Base-by-base conservation (phyloP, 2,888 invertebrate genomes). In the Caenorhabditis plicata region DNA sequence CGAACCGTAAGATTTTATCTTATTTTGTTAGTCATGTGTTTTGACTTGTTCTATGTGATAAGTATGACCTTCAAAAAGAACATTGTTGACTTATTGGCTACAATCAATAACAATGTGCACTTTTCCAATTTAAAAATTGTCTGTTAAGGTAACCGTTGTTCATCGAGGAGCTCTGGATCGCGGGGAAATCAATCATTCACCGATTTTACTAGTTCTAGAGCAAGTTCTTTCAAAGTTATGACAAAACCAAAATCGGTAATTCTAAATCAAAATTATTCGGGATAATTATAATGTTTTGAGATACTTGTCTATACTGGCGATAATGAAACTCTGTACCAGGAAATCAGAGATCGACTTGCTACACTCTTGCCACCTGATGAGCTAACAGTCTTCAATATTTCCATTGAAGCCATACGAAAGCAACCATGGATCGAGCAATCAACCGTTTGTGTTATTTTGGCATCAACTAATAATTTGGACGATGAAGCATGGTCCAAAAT, bases 221-320 rank as follows among this genome's bases (percentile, higher is more conserved):
- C 29, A 27, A 9, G 29, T 19, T 43, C 15, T 43, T 15, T 25
- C 31, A 56, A 50, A 40, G 44, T 53, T 13, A 60, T 60, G 60
- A 31, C 50, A 7, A 60, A 60, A 43, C 60, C 49, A 15, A 48
- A 53, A 20, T 65, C 72, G 13, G 72, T 73, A 29, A 60, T 51
- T 54, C 38, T 27, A 26, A 42, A 42, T 7, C 8, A 42, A 15
- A 4, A 42, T 47, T 27, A 22, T 26, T 31, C 13, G 27, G n/a
- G 20, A 25, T 15, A 11, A 46, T 13, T 1, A 25, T 1, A 5
- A n/a, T 42, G 3, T 36, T 26, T 51, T 20, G 49, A 76, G 73
- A 58, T 77, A 31, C 57, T 78, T 15, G 73, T 78, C 8, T 78
- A 76, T 51, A 73, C 77, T 2, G 77, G 68, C 20, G 73, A 71